Conservation (phyloP, 2,888 invertebrate species). For the Andrena trimmerana region DNA sequence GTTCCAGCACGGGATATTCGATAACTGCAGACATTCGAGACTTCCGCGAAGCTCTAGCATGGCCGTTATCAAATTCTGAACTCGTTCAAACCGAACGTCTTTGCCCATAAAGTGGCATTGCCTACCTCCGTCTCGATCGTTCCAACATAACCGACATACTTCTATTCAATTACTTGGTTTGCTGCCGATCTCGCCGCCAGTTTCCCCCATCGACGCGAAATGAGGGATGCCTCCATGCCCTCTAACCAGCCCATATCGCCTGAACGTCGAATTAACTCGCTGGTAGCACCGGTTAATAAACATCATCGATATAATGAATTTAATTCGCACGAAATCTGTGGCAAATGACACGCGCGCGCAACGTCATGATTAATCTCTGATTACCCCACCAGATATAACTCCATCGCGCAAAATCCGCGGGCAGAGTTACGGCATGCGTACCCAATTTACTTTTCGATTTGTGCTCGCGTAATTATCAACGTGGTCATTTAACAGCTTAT, state of each 20-base stretch:
- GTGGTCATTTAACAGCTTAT: conserved; percentile 9
- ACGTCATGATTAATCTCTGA: conserved; percentile 42
- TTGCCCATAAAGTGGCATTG: conserved; percentile 36
- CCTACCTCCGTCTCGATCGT: conserved; percentile 18
- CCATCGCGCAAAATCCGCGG: conserved; percentile 1
- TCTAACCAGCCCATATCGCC: neutral
- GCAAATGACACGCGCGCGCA: conserved; percentile 30
- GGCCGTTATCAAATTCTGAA: conserved; percentile 63
- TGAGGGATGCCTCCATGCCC: conserved; percentile 1
- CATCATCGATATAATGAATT: conserved; percentile 27
- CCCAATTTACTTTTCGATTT: conserved; percentile 43
- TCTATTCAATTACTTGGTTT: conserved; percentile 20
- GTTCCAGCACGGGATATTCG: conserved; percentile 44
- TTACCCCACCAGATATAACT: conserved; percentile 47
- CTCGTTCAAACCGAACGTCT: conserved; percentile 55
- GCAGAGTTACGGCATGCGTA: conserved; percentile 7
- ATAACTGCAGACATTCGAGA: conserved; percentile 46
- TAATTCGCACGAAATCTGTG: conserved; percentile 46
- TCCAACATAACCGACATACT: conserved; percentile 34
- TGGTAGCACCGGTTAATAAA: conserved; percentile 19
- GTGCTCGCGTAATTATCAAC: conserved; percentile 23
- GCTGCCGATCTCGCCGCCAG: neutral
- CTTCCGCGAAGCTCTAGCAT: conserved; percentile 33
- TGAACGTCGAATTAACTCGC: conserved; percentile 13
- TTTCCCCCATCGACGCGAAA: neutral